Conservation (phyloP, 1,140 invertebrate species). For the Drosophila hydei region DNA sequence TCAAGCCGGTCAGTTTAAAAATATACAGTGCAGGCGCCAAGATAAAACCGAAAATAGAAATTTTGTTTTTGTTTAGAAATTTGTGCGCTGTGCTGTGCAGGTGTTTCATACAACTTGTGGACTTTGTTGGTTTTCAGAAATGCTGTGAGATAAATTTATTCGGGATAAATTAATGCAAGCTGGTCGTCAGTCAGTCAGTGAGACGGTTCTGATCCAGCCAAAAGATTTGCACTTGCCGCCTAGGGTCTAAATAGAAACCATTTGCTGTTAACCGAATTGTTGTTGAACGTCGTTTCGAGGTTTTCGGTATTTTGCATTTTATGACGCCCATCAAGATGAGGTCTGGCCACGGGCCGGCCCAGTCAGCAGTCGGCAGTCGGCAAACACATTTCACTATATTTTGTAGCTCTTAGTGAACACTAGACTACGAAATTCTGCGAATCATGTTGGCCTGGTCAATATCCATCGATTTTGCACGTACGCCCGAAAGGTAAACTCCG, state of each 20-base stretch:
- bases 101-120: slow-evolving; percentile 37
- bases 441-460: slow-evolving; percentile 52
- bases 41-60: slow-evolving; percentile 64
- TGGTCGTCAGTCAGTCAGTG: slow-evolving; percentile 32
- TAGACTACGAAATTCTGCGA: slow-evolving; percentile 55
- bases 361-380: too few relatives aligned
- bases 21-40: slow-evolving; percentile 53
- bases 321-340: slow-evolving; percentile 57
- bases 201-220: slow-evolving; percentile 48
- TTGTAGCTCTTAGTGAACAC: slow-evolving; percentile 16
- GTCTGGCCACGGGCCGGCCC: slow-evolving; percentile 20
- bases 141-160: slow-evolving; percentile 26
- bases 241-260: slow-evolving; percentile 55
- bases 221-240: slow-evolving; percentile 64
- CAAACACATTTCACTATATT: slow-evolving; percentile 15
- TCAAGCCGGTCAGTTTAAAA: slow-evolving; percentile 76
- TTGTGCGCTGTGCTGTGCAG: slow-evolving; percentile 10
- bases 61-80: slow-evolving; percentile 46
- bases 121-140: slow-evolving; percentile 20
- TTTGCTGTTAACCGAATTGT: slow-evolving; percentile 61
- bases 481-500: slow-evolving; percentile 40
- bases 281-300: slow-evolving; percentile 4
- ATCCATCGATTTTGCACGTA: slow-evolving; percentile 45
- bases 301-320: slow-evolving; percentile 58
- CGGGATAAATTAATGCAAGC: slow-evolving; percentile 38